phyloP scores from a whole-genome alignment of 2,888 invertebrate species.

The Chloromyia formosa region DNA sequence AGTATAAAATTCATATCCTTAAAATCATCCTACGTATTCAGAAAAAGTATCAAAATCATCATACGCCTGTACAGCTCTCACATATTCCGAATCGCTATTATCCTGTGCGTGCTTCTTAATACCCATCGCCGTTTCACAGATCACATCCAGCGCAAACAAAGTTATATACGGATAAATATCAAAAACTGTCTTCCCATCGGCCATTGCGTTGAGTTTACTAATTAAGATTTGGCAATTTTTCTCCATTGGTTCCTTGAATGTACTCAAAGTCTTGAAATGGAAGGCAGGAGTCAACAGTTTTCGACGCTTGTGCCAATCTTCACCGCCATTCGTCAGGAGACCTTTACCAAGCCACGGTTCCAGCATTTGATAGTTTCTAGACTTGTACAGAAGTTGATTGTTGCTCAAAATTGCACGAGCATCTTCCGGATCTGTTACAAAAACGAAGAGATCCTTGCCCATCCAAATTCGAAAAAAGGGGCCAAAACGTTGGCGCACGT shows the following conservation, averaged over 20 bases:
- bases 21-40: background rate
- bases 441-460: slow-evolving; percentile 59
- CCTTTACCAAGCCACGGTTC: slow-evolving; percentile 61
- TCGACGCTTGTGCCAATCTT: slow-evolving; percentile 74
- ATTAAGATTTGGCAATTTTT: slow-evolving; percentile 70
- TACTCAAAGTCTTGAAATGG: slow-evolving; percentile 80
- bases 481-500: slow-evolving; percentile 56
- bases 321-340: slow-evolving; percentile 59
- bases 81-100: slow-evolving; percentile 74
- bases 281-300: slow-evolving; percentile 82
- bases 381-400: slow-evolving; percentile 57
- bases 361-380: slow-evolving; percentile 56
- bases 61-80: slow-evolving; percentile 75
- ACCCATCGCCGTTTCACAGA: slow-evolving; percentile 82
- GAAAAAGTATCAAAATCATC: slow-evolving; percentile 54
- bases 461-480: slow-evolving; percentile 60
- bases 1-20: background rate
- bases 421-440: slow-evolving; percentile 59
- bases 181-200: slow-evolving; percentile 62
- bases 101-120: slow-evolving; percentile 76
- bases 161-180: slow-evolving; percentile 70
- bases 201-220: slow-evolving; percentile 60
- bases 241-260: slow-evolving; percentile 77
- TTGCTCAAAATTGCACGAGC: slow-evolving; percentile 56
- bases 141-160: slow-evolving; percentile 61